A percentile compares a stretch with the other conserved stretches of the same genome.
Conservation (phyloP, 2,888 invertebrate species). For the Caradrina kadenii region DNA sequence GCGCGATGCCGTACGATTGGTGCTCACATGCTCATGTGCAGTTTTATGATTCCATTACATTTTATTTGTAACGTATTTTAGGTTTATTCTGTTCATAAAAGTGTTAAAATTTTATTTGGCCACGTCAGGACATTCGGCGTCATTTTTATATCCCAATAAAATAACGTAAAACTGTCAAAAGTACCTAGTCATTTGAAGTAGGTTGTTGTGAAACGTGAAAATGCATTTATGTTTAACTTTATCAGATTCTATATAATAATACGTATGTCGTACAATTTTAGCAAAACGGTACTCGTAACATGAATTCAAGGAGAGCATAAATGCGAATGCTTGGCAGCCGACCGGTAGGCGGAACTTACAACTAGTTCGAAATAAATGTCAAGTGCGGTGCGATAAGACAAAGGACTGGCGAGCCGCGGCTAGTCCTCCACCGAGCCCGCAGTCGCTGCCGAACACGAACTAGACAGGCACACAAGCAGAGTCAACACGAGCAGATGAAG, state of each 20-base stretch:
- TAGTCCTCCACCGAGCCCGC: slow-evolving; percentile 27
- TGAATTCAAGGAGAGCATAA: slow-evolving; percentile 13
- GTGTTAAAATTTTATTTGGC: slow-evolving; percentile 19
- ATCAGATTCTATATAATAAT: background rate
- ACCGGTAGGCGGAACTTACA: slow-evolving; percentile 22
- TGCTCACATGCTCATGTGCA: slow-evolving; percentile 17
- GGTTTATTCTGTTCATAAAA: background rate
- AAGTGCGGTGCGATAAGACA: slow-evolving; percentile 30
- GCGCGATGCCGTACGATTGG: slow-evolving; percentile 3
- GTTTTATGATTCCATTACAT: slow-evolving; percentile 14
- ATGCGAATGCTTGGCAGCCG: slow-evolving; percentile 8
- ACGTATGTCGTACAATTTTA: background rate
- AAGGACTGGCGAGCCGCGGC: slow-evolving; percentile 25
- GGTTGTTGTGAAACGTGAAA: background rate
- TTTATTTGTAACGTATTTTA: slow-evolving; percentile 9
- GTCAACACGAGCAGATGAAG: background rate
- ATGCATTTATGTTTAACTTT: background rate
- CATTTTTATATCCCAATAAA: background rate
- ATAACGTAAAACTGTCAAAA: slow-evolving; percentile 2
- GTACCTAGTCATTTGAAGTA: too few species aligned
- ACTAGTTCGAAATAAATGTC: slow-evolving; percentile 41
- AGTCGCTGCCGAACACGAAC: slow-evolving; percentile 2
- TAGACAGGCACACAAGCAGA: too few species aligned
- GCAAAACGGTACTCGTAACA: background rate
- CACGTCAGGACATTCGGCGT: too few species aligned